A percentile compares a stretch with the other conserved stretches of the same genome.
Conservation (phyloP, 2,797 vertebrate species). For the Acestrorhynchus altus region DNA sequence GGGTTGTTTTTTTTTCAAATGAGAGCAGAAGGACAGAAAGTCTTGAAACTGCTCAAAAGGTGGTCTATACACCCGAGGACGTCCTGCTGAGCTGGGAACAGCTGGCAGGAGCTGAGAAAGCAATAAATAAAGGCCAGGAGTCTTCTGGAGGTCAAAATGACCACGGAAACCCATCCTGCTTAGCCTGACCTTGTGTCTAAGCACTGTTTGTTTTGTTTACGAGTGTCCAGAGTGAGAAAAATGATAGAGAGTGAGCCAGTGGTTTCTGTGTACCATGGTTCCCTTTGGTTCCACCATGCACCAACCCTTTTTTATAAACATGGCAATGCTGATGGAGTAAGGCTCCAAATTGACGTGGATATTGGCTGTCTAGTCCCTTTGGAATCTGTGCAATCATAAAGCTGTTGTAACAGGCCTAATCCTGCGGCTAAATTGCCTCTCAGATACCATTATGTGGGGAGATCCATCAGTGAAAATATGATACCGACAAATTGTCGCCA, state of each 20-base stretch:
- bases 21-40: neutral
- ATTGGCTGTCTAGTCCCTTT: slow-evolving; percentile 35
- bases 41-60: neutral
- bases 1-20: neutral
- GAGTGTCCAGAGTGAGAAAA: neutral
- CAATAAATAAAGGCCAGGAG: slow-evolving; percentile 34
- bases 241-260: no score
- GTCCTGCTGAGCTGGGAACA: slow-evolving; percentile 3
- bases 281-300: slow-evolving; percentile 1
- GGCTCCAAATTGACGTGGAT: slow-evolving; percentile 26
- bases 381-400: slow-evolving; percentile 32
- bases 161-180: slow-evolving; percentile 50
- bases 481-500: slow-evolving; percentile 23
- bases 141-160: slow-evolving; percentile 8
- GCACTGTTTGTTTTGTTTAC: neutral
- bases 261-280: slow-evolving; percentile 15
- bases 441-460: slow-evolving; percentile 18
- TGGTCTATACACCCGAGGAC: neutral
- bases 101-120: slow-evolving; percentile 33
- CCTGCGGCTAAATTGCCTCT: slow-evolving; percentile 44
- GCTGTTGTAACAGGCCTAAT: slow-evolving; percentile 7
- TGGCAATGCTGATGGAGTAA: slow-evolving; percentile 13
- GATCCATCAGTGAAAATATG: slow-evolving; percentile 42
- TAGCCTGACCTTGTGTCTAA: slow-evolving; percentile 40
- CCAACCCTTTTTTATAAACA: slow-evolving; percentile 29